A percentile compares a stretch with the other conserved stretches of the same genome.
These are phyloP conservation scores for Sepiola atlantica DNA, from an alignment of 2,888 invertebrate genomes.

Conservation along the genomic window DNA sequence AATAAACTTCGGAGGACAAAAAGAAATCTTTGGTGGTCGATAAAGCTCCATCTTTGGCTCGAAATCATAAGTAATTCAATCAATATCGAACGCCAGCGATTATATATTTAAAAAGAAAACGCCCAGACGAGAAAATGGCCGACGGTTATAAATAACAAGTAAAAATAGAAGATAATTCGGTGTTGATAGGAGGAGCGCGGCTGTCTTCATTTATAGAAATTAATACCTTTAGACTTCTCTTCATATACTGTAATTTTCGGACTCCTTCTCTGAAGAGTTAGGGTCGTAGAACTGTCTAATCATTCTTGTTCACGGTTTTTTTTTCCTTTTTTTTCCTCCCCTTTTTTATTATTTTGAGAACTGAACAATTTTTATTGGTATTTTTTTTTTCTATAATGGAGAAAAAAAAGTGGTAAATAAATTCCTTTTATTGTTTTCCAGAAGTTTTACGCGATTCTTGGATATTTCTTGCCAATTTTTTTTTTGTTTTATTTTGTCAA, in stretches of 20 bases:
- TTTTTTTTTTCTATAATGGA: not conserved
- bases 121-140: not conserved
- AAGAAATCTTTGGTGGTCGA: not conserved
- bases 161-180: not conserved
- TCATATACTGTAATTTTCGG: slow-evolving; percentile 15
- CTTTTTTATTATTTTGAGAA: too few relatives aligned
- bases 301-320: not conserved
- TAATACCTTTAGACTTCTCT: not conserved
- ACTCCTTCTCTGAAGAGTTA: not conserved
- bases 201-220: not conserved
- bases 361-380: not conserved
- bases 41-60: not conserved
- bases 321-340: too few relatives aligned
- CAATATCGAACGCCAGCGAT: not conserved
- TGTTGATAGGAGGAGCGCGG: not conserved
- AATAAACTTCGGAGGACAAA: not conserved
- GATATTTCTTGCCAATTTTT: not conserved
- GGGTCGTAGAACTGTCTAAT: not conserved
- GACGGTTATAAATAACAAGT: slow-evolving; percentile 11
- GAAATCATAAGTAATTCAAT: not conserved
- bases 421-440: not conserved
- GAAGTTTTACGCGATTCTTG: not conserved
- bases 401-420: not conserved
- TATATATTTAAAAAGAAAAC: slow-evolving; percentile 9
- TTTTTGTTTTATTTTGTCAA: not conserved